These are phyloP conservation scores for Mellivora capensis DNA, from an alignment of 2,113 vertebrate species.

Conservation along the genomic window DNA sequence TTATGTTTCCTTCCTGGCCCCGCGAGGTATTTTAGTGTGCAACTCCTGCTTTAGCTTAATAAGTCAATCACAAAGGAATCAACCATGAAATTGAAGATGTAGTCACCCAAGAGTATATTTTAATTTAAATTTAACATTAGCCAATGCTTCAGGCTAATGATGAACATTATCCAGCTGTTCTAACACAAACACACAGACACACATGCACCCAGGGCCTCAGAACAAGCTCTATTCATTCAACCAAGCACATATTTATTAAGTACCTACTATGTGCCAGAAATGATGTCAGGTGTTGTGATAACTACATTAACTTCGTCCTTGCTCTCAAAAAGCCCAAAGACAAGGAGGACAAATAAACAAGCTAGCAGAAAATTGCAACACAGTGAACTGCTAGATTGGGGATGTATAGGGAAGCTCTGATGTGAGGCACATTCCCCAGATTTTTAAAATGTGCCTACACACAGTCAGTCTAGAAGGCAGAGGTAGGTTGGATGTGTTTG, in stretches of 20 bases:
- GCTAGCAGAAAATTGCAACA: not conserved
- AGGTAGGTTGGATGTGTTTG: not conserved
- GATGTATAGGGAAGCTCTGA: not conserved
- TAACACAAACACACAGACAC: not conserved
- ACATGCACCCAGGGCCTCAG: not conserved
- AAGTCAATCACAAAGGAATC: conserved; percentile 71
- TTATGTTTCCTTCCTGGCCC: not conserved
- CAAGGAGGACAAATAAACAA: not conserved
- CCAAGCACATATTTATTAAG: not conserved
- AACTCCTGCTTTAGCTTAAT: conserved; percentile 54
- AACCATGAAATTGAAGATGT: conserved; percentile 71
- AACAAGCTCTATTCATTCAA: not conserved
- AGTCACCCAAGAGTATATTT: conserved; percentile 66
- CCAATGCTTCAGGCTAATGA: conserved; percentile 45
- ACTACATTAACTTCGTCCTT: not conserved
- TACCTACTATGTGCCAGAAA: conserved; percentile 28
- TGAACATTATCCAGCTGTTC: conserved; percentile 49
- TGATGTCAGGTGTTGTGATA: not conserved
- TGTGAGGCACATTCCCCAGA: not conserved
- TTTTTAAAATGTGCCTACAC: not conserved
- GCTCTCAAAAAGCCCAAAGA: not conserved
- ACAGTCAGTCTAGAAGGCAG: not conserved
- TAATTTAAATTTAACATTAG: conserved; percentile 71
- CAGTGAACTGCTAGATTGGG: not conserved
- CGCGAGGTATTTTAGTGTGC: conserved; percentile 30